phyloP scores from a whole-genome alignment of 2,113 vertebrate genomes.

The Gallinago media region DNA sequence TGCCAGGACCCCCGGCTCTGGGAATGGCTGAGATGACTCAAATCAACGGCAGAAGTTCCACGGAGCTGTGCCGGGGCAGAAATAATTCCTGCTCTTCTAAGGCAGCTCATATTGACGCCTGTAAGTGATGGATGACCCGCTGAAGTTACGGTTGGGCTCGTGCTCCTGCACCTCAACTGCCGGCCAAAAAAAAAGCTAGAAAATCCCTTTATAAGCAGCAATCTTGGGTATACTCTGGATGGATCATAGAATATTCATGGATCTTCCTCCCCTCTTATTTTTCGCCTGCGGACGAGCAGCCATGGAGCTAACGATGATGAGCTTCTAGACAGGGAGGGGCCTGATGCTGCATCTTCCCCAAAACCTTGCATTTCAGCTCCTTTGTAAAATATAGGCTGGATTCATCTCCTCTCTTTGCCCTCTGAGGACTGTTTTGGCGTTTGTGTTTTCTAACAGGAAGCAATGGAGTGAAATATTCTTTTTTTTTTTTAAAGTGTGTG shows the following conservation, averaged over 20 bases:
- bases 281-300: not conserved
- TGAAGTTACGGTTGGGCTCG: not conserved
- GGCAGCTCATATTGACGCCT: not conserved
- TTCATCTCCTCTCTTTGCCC: not conserved
- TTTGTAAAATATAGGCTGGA: not conserved
- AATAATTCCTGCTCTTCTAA: not conserved
- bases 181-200: not conserved
- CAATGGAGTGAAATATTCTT: not conserved
- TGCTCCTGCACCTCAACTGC: not conserved
- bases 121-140: not conserved
- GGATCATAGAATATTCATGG: too few relatives aligned
- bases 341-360: not conserved
- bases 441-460: not conserved
- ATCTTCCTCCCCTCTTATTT: not conserved
- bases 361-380: not conserved
- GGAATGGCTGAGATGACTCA: not conserved
- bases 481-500: not conserved
- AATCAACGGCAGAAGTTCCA: not conserved
- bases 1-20: not conserved
- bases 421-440: not conserved
- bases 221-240: not conserved
- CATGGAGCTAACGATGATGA: not conserved
- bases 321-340: not conserved
- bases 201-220: not conserved
- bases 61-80: not conserved